Percentiles rank a stretch among this genome's conserved stretches.
Evolutionary conservation across 2,113 vertebrate genomes (phyloP).

Genomic region (Tragelaphus buxtoni): DNA sequence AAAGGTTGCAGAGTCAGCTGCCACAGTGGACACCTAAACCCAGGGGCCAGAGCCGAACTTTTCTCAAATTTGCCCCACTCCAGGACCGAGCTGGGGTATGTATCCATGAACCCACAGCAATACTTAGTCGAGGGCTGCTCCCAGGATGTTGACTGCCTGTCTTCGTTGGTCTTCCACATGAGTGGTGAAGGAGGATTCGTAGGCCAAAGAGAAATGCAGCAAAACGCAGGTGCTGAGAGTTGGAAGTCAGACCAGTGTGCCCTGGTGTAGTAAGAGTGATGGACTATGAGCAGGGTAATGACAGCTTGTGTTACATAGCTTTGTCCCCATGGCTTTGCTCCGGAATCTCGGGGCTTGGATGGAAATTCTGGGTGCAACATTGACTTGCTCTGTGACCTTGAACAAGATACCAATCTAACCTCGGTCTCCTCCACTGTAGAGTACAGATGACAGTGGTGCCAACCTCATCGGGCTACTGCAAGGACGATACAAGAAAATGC

Average conservation of each 20-base stretch:
- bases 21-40: not conserved
- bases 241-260: not conserved
- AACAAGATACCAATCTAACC: not conserved
- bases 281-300: not conserved
- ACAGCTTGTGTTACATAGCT: not conserved
- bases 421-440: not conserved
- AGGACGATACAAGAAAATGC: constrained; percentile 1
- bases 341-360: not conserved
- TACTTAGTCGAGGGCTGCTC: not conserved
- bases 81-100: not conserved
- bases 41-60: not conserved
- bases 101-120: not conserved
- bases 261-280: not conserved
- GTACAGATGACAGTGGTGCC: not conserved
- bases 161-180: not conserved
- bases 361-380: not conserved
- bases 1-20: not conserved
- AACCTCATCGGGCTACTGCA: not conserved
- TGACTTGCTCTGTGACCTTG: not conserved
- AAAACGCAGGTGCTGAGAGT: not conserved
- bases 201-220: not conserved
- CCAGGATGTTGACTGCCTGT: not conserved
- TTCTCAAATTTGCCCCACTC: not conserved
- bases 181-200: not conserved
- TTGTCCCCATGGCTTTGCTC: not conserved